phyloP scores from a whole-genome alignment of 2,888 invertebrate genomes.

The Polietes domitor region DNA sequence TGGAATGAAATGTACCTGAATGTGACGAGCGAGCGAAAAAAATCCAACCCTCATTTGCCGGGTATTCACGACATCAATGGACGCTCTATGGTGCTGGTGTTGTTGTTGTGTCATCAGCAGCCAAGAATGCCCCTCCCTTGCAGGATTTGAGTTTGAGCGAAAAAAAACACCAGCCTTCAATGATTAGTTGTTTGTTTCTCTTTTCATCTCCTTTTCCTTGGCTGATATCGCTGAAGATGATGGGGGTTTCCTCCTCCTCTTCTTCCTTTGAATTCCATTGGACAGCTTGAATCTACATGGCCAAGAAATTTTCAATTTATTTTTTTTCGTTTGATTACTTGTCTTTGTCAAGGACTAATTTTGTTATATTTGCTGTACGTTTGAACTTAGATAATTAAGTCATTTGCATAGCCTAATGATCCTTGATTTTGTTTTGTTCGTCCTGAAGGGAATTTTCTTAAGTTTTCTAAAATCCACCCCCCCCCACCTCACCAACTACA shows the following conservation, averaged over 20 bases:
- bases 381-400: background rate
- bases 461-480: too few species aligned
- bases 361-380: background rate
- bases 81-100: slow-evolving; percentile 9
- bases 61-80: slow-evolving; percentile 31
- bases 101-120: slow-evolving; percentile 16
- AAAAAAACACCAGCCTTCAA: too few species aligned
- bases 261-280: background rate
- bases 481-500: too few species aligned
- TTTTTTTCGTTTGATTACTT: background rate
- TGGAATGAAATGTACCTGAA: slow-evolving; percentile 47
- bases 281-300: background rate
- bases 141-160: background rate
- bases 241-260: too few species aligned
- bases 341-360: background rate
- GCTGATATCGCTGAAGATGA: background rate
- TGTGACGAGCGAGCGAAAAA: background rate
- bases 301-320: background rate
- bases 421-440: background rate
- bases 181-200: slow-evolving; percentile 28
- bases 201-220: background rate
- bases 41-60: slow-evolving; percentile 56
- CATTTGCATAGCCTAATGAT: background rate
- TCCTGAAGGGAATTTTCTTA: too few species aligned
- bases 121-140: background rate